Evolutionary conservation across 2,888 invertebrate genomes (phyloP).

Genomic region (Aradus depressus): DNA sequence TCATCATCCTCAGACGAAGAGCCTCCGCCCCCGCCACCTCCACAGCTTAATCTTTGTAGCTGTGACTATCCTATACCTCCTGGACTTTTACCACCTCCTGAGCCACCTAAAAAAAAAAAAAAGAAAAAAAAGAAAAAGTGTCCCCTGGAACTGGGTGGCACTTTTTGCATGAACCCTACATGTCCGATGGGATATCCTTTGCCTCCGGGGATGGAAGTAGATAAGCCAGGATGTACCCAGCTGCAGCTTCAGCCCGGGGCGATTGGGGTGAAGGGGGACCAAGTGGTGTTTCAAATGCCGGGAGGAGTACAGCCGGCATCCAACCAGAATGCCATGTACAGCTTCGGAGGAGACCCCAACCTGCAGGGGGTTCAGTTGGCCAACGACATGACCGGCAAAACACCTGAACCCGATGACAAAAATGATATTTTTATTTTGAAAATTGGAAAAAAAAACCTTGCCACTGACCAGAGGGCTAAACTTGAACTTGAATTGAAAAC

Average conservation of each 20-base stretch:
- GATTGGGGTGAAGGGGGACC: slow-evolving; percentile 10
- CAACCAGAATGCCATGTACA: not conserved
- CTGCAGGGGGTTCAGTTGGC: slow-evolving; percentile 7
- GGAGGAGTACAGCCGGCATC: not conserved
- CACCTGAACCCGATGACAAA: not conserved
- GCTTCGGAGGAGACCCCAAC: slow-evolving; percentile 1
- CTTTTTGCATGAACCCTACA: slow-evolving; percentile 3
- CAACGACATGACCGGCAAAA: not conserved
- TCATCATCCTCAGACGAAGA: slow-evolving; percentile 12
- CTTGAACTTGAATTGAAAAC: slow-evolving; percentile 5
- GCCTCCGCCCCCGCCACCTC: not conserved
- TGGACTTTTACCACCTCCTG: slow-evolving; percentile 18
- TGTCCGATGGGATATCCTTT: slow-evolving; percentile 10
- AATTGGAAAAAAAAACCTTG: slow-evolving; percentile 7
- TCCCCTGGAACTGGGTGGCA: not conserved
- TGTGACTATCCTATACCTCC: slow-evolving; percentile 28
- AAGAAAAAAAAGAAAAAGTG: slow-evolving; percentile 6
- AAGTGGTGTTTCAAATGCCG: slow-evolving; percentile 4
- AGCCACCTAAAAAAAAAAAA: slow-evolving; percentile 9
- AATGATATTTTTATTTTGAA: slow-evolving; percentile 9
- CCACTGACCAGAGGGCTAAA: not conserved
- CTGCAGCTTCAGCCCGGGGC: not conserved
- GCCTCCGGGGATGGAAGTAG: slow-evolving; percentile 2
- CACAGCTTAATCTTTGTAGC: slow-evolving; percentile 23
- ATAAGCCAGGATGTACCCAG: not conserved